Evolutionary conservation across 1,140 invertebrate species (phyloP).

Genomic region (Drosophila lini): DNA sequence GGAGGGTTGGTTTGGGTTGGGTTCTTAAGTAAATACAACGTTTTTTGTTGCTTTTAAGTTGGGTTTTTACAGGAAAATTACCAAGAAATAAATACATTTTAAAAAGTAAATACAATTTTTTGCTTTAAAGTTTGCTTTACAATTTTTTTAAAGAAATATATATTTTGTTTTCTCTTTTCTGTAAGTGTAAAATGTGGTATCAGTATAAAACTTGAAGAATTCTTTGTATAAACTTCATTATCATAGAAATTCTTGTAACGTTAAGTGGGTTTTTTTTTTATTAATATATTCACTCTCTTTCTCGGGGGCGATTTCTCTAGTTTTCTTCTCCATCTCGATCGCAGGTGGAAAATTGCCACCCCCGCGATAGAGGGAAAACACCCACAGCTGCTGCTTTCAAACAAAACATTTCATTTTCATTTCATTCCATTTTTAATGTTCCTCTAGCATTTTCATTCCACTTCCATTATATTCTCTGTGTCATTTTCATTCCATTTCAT

Average conservation of each 20-base stretch:
- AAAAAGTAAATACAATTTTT: too few relatives aligned
- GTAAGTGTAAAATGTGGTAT: neutral
- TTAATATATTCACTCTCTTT: constrained; percentile 18
- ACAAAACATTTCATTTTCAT: constrained; percentile 19
- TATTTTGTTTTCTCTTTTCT: neutral
- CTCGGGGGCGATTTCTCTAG: constrained; percentile 20
- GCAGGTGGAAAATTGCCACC: constrained; percentile 13
- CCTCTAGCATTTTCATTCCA: neutral
- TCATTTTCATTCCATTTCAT: constrained; percentile 14
- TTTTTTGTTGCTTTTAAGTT: too few relatives aligned
- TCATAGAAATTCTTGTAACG: neutral
- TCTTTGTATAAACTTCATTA: neutral
- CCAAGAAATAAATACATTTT: too few relatives aligned
- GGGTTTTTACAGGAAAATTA: too few relatives aligned
- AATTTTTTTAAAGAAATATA: too few relatives aligned
- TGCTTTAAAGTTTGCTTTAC: too few relatives aligned
- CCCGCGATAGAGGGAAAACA: constrained; percentile 6
- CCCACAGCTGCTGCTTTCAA: constrained; percentile 20
- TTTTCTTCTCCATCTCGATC: constrained; percentile 10
- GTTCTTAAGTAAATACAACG: too few relatives aligned
- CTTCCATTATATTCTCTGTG: neutral
- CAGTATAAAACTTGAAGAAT: neutral
- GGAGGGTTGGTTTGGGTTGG: neutral
- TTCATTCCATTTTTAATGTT: neutral
- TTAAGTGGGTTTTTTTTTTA: neutral